These are phyloP conservation scores for Eulemur mongoz DNA, from an alignment of 2,797 vertebrate genomes.

Conservation along the genomic window DNA sequence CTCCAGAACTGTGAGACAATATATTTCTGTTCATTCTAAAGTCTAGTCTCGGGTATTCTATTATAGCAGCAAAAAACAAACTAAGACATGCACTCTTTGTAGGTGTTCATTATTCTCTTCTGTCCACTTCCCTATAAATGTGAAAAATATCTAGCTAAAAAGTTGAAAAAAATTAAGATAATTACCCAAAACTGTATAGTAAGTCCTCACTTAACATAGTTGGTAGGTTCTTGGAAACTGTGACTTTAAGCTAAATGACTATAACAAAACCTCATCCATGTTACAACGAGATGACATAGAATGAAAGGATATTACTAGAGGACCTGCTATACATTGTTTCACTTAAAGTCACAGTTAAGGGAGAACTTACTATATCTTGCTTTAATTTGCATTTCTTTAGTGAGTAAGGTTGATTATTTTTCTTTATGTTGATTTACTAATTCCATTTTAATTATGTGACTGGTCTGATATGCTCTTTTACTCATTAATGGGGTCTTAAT, in stretches of 20 bases:
- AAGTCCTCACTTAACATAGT: background rate
- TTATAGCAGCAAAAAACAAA: background rate
- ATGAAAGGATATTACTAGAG: background rate
- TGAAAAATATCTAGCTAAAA: background rate
- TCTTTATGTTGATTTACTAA: background rate
- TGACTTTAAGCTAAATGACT: background rate
- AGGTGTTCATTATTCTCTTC: background rate
- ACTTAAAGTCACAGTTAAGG: background rate
- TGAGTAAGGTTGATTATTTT: background rate
- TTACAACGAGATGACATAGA: too few relatives aligned
- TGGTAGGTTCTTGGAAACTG: background rate
- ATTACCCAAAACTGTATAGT: background rate
- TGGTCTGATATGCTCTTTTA: background rate
- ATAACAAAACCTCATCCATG: background rate
- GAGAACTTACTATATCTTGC: background rate
- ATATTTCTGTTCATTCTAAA: background rate
- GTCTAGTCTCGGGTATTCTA: background rate
- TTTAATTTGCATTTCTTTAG: slow-evolving; percentile 8
- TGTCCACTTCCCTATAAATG: background rate
- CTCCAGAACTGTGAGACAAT: background rate
- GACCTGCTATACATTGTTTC: background rate
- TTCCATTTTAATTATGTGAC: background rate
- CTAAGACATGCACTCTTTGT: background rate
- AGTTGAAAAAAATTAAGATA: background rate
- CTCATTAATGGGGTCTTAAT: background rate